A percentile compares a stretch with the other conserved stretches of the same genome.
Conservation (phyloP, 2,888 invertebrate genomes). For the Eupelmus urozonus region DNA sequence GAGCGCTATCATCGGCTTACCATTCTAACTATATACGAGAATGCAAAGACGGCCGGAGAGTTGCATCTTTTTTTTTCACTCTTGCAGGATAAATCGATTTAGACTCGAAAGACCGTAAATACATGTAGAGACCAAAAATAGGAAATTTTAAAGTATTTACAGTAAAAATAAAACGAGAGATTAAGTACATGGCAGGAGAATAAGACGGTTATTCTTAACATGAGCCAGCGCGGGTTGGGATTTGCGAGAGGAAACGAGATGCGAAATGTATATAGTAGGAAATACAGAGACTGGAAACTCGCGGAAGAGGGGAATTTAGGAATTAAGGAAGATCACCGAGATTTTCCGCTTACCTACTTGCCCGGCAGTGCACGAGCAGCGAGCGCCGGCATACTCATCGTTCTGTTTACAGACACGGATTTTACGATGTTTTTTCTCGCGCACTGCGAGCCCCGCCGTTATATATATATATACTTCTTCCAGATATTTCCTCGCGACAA, state of each 20-base stretch:
- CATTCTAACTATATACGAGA: not conserved
- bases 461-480: not conserved
- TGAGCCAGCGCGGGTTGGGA: not conserved
- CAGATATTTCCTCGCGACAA: not conserved
- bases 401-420: conserved; percentile 17
- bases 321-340: conserved; percentile 18
- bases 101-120: too few species aligned
- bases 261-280: not conserved
- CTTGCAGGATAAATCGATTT: too few species aligned
- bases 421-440: conserved; percentile 20
- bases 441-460: not conserved
- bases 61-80: too few species aligned
- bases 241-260: not conserved
- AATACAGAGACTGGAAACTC: not conserved
- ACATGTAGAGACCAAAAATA: too few species aligned
- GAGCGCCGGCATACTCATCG: not conserved
- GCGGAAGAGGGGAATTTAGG: conserved; percentile 5
- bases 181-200: not conserved
- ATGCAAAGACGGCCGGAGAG: too few species aligned
- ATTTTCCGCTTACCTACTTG: conserved; percentile 10
- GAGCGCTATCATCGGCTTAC: not conserved
- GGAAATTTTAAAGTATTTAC: too few species aligned
- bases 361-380: not conserved
- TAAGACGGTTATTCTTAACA: not conserved
- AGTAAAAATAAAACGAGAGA: conserved; percentile 1